Percentiles rank a stretch among this genome's conserved stretches.
These are phyloP conservation scores for Esox niger DNA, from an alignment of 2,113 vertebrate species.

Conservation along the genomic window DNA sequence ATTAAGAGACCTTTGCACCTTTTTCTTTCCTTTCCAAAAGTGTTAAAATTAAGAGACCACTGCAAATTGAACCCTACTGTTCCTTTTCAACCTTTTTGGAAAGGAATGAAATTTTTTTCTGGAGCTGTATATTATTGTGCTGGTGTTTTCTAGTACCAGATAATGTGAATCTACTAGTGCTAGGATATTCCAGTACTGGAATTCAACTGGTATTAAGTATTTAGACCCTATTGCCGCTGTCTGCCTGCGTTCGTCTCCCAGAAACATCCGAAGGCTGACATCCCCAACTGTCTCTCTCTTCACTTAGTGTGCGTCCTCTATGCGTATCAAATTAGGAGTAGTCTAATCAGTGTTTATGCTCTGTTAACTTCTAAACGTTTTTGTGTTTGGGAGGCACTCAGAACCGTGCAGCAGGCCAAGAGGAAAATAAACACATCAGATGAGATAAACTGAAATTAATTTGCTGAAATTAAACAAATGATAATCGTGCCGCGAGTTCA, in stretches of 20 bases:
- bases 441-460: slow-evolving; percentile 47
- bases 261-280: slow-evolving; percentile 31
- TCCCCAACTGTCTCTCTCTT: slow-evolving; percentile 45
- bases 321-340: slow-evolving; percentile 68
- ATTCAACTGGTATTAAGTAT: no score
- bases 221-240: no score
- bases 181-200: no score
- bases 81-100: no score
- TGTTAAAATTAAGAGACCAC: no score
- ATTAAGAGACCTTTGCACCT: no score
- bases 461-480: slow-evolving; percentile 41
- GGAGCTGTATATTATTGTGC: no score
- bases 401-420: slow-evolving; percentile 31
- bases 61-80: no score
- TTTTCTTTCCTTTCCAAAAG: no score
- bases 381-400: slow-evolving; percentile 33
- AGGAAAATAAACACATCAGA: slow-evolving; percentile 46
- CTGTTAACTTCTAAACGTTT: slow-evolving; percentile 63
- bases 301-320: slow-evolving; percentile 41
- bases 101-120: no score
- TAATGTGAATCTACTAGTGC: no score
- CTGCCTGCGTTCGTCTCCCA: not conserved
- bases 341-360: slow-evolving; percentile 63
- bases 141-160: no score
- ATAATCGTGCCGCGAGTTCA: slow-evolving; percentile 17